Base-by-base conservation (phyloP, 2,888 invertebrate species). In the Eupithecia exiguata region DNA sequence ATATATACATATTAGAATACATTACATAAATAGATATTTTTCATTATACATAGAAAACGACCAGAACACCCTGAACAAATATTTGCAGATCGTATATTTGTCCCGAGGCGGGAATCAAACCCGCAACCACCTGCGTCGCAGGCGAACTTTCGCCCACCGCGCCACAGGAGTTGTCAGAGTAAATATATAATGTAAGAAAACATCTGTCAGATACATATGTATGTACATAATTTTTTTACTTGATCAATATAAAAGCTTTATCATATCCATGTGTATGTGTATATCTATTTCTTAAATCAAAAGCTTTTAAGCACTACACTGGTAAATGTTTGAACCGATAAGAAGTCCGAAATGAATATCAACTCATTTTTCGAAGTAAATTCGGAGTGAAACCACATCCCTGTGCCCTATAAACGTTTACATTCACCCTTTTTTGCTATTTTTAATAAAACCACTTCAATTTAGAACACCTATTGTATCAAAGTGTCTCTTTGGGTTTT, bases 381-480 rank as follows among this genome's bases (percentile, higher is more conserved):
- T 49, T 70, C 43, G 65, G 12, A 63, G 36, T 65, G 3, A 36
- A n/a, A 10, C 9, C 68, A 40, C 75, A 36, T 30, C 63, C 18
- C 75, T 70, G n/a, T 58, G 66, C 25, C 66, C 69, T 71, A 69
- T 71, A 76, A 71, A 68, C 65, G 68, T 68, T 66, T 75, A 72
- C 62, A 74, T 71, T 67, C 66, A 71, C 69, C 46, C 61, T 80
- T 75, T 78, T 78, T 77, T 77, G 66, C 76, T 76, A 74, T 79
- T 78, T 79, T 73, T 67, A 40, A 74, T 66, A 66, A 73, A 74
- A 70, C 66, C 73, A 78, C 79, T 79, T 79, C 79, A 70, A 69
- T 78, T 71, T 74, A 66, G 46, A 70, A 74, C 74, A 76, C 71
- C 21, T 25, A 12, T 53, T 1, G n/a, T 53, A 21, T 10, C 21